Base-by-base conservation (phyloP, 2,797 vertebrate species). In the Petrocephalus sullivani region DNA sequence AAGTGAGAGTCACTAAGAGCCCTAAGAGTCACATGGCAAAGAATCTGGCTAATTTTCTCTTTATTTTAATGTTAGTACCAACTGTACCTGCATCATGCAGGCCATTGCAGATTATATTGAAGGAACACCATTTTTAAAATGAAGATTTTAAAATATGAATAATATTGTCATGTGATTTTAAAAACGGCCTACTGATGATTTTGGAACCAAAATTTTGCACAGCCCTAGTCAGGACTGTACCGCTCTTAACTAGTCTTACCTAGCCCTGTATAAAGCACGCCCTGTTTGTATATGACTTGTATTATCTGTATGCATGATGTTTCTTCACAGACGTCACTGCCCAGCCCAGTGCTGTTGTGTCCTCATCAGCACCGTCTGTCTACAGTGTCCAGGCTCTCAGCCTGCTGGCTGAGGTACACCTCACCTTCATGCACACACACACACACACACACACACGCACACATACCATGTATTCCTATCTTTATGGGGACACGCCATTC, bases 321-420 rank as follows among this genome's bases (percentile, higher is more conserved):
- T 78, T 81, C 87, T 82, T 90, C 87, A 37, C 90, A 98, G 98
- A 97, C 88, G 93, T 95, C 2, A 86, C 95, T 5, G 93, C 91
- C 21, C 94, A 95, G 89, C 91, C 95, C 0, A 96, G 96, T 14
- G 94, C 97, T 3, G 98, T 99, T 97, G 97, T 99, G 89, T 97
- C 98, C 2, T 97, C 98, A 5, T 98, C 98, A 0, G 98, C 96
- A 41, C 98, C 98, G 1, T 99, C 98, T 0, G 94, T 96, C 81
- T 99, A 98, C 94, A 99, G 98, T 1, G 98, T 99, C 87, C 98
- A 99, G 89, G 98, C 98, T 71, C 96, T 99, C 64, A 96, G 97
- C 16, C 96, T 99, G 23, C 95, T 99, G 88, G 98, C 98, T 90
- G 98, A 99, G 95, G 98, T 99, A 91, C 90, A 90, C 67, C 9